Base-by-base conservation (phyloP, 2,888 invertebrate genomes). In the Argyresthia albistria region DNA sequence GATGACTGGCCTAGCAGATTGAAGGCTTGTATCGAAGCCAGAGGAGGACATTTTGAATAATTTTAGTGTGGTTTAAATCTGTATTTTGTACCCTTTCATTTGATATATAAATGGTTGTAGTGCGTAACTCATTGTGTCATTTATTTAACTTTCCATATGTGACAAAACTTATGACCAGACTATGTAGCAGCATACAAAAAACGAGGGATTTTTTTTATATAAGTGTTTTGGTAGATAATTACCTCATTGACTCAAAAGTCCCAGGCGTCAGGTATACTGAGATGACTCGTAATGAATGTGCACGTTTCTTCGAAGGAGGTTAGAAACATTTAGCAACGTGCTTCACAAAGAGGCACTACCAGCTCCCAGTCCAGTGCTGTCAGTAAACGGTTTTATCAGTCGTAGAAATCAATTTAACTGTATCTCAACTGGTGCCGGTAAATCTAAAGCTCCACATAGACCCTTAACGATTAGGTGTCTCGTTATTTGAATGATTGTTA, bases 311-410 rank as follows among this genome's bases (percentile, higher is more conserved):
- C 14, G 47, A 51, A 36, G 52, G 6, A 11, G 47, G 11, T 48
- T 8, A 10, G 35, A 43, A 35, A 15, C 42, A 10, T 36, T 3
- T 51, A 37, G 43, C 37, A 51, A 48, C 46, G 43, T 51, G 49
- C 47, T 47, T 48, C 47, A 55, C 46, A 43, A 49, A 25, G 51
- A 39, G 4, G 2, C 25, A 25, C 16, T 35, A 47, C 35, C 35
- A 14, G 37, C 15, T 54, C 52, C 45, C 46, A 37, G 39, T 48
- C 9, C 36, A 11, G 39, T 11, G 36, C 37, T 49, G 54, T 52
- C 52, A 43, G 50, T 47, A 54, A 47, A 51, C 54, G 43, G 52
- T 54, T 16, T 54, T 52, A 53, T 55, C 50, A 39, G 39, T 43
- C 43, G 50, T 12, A 12, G 11, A 39, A 52, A 55, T 55, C 55